These are phyloP conservation scores for Subacronicta megacephala DNA, from an alignment of 2,888 invertebrate species.

Conservation along the genomic window DNA sequence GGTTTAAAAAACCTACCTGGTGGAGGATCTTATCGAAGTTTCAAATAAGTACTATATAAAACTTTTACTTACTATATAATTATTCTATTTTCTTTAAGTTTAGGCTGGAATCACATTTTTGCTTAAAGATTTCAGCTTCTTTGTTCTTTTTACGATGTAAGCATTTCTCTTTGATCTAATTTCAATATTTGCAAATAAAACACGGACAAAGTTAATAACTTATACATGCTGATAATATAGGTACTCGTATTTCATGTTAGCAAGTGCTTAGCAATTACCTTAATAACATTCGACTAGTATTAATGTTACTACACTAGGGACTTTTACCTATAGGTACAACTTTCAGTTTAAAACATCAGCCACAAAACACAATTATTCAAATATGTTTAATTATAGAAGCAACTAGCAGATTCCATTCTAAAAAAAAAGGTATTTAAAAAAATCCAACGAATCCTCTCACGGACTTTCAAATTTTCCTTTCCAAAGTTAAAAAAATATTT, in stretches of 20 bases:
- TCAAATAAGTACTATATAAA: not conserved
- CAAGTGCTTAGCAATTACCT: slow-evolving; percentile 40
- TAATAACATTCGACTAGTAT: slow-evolving; percentile 33
- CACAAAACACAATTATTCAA: not conserved
- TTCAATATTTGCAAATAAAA: too few relatives aligned
- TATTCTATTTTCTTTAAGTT: too few relatives aligned
- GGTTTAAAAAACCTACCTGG: slow-evolving; percentile 36
- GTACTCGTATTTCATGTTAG: slow-evolving; percentile 26
- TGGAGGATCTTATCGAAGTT: slow-evolving; percentile 16
- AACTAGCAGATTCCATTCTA: not conserved
- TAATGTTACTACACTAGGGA: slow-evolving; percentile 29
- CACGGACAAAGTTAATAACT: slow-evolving; percentile 16
- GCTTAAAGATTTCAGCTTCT: too few relatives aligned
- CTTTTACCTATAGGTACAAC: not conserved
- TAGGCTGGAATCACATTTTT: too few relatives aligned
- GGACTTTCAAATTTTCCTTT: slow-evolving; percentile 9
- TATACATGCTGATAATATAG: slow-evolving; percentile 13
- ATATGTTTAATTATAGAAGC: not conserved
- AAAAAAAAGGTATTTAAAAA: not conserved
- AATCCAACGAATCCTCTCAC: slow-evolving; percentile 1
- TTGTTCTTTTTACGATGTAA: too few relatives aligned
- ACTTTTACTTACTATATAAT: too few relatives aligned
- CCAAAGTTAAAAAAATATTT: slow-evolving; percentile 33
- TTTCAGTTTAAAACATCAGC: slow-evolving; percentile 11
- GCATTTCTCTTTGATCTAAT: too few relatives aligned